These are phyloP conservation scores for Candoia aspera DNA, from an alignment of 2,113 vertebrate species.

Conservation along the genomic window DNA sequence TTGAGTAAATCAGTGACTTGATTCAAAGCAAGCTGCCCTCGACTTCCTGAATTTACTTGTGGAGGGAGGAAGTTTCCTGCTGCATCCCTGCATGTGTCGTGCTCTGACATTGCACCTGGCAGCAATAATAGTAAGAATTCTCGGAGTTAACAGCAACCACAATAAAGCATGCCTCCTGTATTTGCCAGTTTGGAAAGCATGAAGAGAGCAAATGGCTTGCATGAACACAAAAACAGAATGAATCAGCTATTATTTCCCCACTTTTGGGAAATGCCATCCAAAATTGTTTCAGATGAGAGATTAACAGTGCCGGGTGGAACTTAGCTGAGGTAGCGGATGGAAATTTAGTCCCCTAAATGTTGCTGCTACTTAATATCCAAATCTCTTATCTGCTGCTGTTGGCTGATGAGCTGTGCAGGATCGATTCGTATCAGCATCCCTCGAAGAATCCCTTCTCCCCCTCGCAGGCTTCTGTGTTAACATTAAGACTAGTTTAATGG, in stretches of 20 bases:
- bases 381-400: not conserved
- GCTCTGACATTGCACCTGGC: not conserved
- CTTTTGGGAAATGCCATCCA: not conserved
- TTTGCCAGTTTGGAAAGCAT: not conserved
- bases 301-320: not conserved
- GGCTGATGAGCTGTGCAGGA: not conserved
- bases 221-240: not conserved
- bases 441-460: not conserved
- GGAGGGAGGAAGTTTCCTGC: not conserved
- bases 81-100: not conserved
- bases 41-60: not conserved
- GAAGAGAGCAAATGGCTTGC: not conserved
- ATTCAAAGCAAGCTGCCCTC: too few relatives aligned
- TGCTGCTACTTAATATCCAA: not conserved
- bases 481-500: not conserved
- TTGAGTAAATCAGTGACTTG: too few relatives aligned
- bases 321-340: not conserved
- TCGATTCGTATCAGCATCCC: not conserved
- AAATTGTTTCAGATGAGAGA: not conserved
- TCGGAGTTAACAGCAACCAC: not conserved
- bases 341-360: not conserved
- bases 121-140: not conserved
- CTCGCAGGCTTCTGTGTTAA: not conserved
- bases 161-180: not conserved
- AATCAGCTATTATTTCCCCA: not conserved